phyloP scores from a whole-genome alignment of 1,140 invertebrate genomes.

The Hyles vespertilio region DNA sequence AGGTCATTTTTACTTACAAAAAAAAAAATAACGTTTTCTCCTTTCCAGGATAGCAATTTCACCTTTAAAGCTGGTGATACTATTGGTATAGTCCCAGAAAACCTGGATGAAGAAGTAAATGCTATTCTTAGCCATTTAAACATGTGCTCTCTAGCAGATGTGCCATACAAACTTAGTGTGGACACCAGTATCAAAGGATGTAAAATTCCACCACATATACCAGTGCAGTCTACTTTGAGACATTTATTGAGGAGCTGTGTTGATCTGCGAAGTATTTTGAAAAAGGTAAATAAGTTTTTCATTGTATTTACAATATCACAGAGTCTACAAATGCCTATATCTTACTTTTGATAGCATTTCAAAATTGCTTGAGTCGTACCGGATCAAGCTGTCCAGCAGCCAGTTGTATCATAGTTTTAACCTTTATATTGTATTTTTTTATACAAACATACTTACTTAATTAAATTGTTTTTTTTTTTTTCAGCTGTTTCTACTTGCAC shows the following conservation, averaged over 20 bases:
- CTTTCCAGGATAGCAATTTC: conserved; percentile 48
- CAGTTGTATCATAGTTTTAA: too few relatives aligned
- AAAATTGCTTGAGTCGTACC: too few relatives aligned
- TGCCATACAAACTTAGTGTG: conserved; percentile 29
- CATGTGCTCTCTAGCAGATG: conserved; percentile 28
- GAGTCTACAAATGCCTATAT: too few relatives aligned
- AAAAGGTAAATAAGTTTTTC: conserved; percentile 60
- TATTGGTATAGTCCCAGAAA: conserved; percentile 50
- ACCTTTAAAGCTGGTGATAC: conserved; percentile 56
- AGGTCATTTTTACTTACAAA: background rate
- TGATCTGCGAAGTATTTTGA: conserved; percentile 62
- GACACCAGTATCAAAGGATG: conserved; percentile 29
- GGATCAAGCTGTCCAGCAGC: too few relatives aligned
- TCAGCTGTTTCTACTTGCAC: conserved; percentile 78
- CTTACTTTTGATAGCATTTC: too few relatives aligned
- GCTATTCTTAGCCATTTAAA: conserved; percentile 37
- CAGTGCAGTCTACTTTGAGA: conserved; percentile 50
- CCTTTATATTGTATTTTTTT: background rate
- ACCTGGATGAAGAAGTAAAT: conserved; percentile 37
- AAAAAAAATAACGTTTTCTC: background rate
- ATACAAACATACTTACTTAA: background rate
- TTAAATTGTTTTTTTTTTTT: conserved; percentile 19
- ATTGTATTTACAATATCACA: background rate
- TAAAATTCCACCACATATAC: conserved; percentile 62
- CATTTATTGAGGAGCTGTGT: conserved; percentile 60